Evolutionary conservation across 2,113 vertebrate genomes (phyloP), one percentile per base, ranked within the genome.

Genomic region (Prietella phreatophila): DNA sequence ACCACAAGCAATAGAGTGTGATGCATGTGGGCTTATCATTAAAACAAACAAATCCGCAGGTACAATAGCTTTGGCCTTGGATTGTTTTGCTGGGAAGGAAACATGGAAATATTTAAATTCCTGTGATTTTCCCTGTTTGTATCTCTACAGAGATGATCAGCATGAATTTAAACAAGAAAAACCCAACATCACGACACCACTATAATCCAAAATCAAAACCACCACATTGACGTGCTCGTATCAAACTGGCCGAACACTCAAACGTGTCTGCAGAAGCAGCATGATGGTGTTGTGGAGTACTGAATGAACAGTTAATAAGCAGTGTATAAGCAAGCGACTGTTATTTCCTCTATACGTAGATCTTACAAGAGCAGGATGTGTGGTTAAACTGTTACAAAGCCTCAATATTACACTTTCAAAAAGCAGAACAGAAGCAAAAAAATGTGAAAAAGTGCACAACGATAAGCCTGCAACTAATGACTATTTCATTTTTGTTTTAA

Each of bases 301-400:
- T 75, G 17, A 65, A 19, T 83, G 60, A 69, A 25, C 63, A 8
- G 39, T 22, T 8, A 63, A 10, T 65, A 65, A 82, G 30, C 60
- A 60, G 27, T 42, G 33, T 33, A 69, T 27, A 79, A 83, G 50
- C 36, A 83, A 67, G 53, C 53, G 69, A 85, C 50, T 76, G 56
- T 55, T 39, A 47, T 56, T 90, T 86, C 81, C 39, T 63, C 58
- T 86, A 36, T 60, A 53, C 5, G 56, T 27, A 56, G 55, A 78
- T 27, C 47, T 84, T 53, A 86, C 75, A 71, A 22, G 10, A 67
- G 61, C 86, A 88, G 86, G 89, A 86, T 86, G 81, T 53, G 84
- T 63, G 73, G 69, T 88, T 19, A 86, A 88, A 71, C 69, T 50
- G 58, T 53, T 67, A 42, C 60, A 47, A 10, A 65, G 42, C 56